These are phyloP conservation scores for Cerastis leucographa DNA, from an alignment of 2,888 invertebrate genomes.

Conservation along the genomic window DNA sequence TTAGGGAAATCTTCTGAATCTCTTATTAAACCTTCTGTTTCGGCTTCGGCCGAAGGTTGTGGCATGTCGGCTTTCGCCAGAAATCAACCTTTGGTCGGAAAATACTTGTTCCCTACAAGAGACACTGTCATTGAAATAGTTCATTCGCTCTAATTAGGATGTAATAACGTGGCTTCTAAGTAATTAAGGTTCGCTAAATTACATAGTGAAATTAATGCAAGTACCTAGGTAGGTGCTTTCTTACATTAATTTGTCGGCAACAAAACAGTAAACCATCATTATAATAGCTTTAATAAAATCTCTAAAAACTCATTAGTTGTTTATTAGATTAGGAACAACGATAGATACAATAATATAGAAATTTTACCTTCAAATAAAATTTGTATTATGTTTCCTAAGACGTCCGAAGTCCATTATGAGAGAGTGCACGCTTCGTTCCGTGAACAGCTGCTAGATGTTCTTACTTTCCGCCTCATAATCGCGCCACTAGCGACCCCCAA, in stretches of 20 bases:
- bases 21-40: neutral
- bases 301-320: constrained; percentile 24
- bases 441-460: no score
- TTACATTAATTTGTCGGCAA: constrained; percentile 40
- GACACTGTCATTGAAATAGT: constrained; percentile 18
- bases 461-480: no score
- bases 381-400: no score
- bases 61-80: neutral
- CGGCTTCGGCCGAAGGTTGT: no score
- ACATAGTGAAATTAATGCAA: constrained; percentile 34
- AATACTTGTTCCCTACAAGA: neutral
- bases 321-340: constrained; percentile 29
- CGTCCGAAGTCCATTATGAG: no score
- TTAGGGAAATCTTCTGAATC: no score
- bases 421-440: no score
- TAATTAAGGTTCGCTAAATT: constrained; percentile 53
- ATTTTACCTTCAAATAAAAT: no score
- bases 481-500: no score
- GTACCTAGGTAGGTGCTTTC: constrained; percentile 7
- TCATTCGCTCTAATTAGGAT: constrained; percentile 14
- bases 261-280: constrained; percentile 41
- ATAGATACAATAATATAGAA: constrained; percentile 47
- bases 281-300: constrained; percentile 31
- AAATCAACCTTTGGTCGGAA: neutral
- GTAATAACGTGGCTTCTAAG: constrained; percentile 35